Conservation (phyloP, 2,113 vertebrate species). For the Elephantulus edwardii region DNA sequence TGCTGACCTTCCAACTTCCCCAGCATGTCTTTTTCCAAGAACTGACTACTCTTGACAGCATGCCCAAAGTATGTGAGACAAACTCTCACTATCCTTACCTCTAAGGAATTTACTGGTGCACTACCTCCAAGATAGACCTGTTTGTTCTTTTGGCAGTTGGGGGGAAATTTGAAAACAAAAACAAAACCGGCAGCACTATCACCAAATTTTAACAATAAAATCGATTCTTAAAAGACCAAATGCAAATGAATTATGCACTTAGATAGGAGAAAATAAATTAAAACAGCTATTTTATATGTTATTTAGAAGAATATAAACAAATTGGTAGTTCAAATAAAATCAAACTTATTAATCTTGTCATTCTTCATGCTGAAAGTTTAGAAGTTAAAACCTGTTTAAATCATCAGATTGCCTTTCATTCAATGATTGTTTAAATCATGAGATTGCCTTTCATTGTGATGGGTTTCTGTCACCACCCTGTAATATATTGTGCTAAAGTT, state of each 20-base stretch:
- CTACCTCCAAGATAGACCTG: no score
- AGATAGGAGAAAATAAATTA: background rate
- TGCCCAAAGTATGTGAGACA: no score
- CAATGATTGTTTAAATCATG: no score
- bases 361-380: conserved; percentile 19
- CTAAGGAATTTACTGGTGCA: no score
- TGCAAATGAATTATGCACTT: background rate
- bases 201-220: background rate
- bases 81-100: no score
- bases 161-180: background rate
- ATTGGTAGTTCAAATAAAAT: conserved; percentile 10
- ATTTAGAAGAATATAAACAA: conserved; percentile 45
- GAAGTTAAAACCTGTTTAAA: conserved; percentile 26
- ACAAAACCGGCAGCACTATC: no score
- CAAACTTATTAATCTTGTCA: background rate
- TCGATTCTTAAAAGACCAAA: background rate
- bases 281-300: conserved; percentile 13
- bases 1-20: no score
- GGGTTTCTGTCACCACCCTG: conserved; percentile 35
- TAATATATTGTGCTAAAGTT: conserved; percentile 48
- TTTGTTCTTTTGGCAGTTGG: no score
- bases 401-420: background rate
- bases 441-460: conserved; percentile 10
- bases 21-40: no score
- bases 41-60: no score